Evolutionary conservation across 2,888 invertebrate species (phyloP).

Genomic region (Lithophane leautieri): DNA sequence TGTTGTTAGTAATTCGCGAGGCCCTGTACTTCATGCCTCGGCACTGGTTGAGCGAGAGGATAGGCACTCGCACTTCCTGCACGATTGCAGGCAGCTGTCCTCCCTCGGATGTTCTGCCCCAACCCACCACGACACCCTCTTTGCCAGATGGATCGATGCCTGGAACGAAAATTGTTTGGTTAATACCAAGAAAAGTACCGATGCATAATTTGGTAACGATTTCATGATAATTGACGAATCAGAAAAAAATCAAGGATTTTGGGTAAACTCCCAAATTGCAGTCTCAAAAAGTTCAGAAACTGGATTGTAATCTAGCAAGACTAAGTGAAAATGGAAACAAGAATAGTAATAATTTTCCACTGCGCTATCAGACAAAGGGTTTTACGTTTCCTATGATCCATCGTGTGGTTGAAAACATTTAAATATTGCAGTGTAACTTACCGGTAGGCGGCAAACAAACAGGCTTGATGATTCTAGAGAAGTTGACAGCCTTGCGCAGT

Average conservation of each 20-base stretch:
- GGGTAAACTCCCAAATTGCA: not conserved
- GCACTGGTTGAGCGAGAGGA: constrained; percentile 94
- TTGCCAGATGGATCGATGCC: constrained; percentile 93
- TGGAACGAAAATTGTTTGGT: constrained; percentile 68
- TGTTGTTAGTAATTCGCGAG: constrained; percentile 95
- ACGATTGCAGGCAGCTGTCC: constrained; percentile 94
- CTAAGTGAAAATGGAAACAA: not conserved
- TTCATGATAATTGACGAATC: not conserved
- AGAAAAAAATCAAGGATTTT: not conserved
- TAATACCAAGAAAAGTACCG: not conserved
- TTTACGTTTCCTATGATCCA: not conserved
- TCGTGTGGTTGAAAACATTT: not conserved
- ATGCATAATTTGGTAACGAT: not conserved
- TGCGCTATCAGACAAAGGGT: not conserved
- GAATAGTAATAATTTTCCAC: too few relatives aligned
- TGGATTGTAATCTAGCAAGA: constrained; percentile 2
- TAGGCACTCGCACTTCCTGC: constrained; percentile 96
- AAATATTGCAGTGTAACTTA: constrained; percentile 76
- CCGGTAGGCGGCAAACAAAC: constrained; percentile 94
- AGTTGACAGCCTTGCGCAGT: constrained; percentile 94
- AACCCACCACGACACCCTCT: constrained; percentile 95
- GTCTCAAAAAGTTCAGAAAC: not conserved
- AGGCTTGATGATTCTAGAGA: constrained; percentile 94
- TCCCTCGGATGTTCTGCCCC: constrained; percentile 96
- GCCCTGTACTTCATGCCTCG: constrained; percentile 96